Evolutionary conservation across 2,888 invertebrate species (phyloP), one percentile per base, ranked within the genome.

Genomic region (Cantharis rustica): DNA sequence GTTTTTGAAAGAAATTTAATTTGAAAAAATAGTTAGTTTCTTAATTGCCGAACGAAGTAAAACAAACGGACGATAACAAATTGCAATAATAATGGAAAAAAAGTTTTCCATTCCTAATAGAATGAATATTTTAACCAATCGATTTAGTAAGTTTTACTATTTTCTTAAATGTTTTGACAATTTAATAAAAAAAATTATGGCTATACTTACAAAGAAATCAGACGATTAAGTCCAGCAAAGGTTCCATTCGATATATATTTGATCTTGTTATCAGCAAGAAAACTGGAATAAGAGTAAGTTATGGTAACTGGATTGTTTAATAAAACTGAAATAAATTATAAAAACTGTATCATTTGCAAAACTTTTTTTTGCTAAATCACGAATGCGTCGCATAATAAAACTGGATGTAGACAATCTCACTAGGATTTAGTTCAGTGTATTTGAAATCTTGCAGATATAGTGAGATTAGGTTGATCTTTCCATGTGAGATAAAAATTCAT

Each of bases 221-320:
- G 85, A 70, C 86, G 84, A 63, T 85, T 83, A 17, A 91, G 83
- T 80, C 89, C 88, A 69, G 85, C 86, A 80, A 91, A 91, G n/a
- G 89, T 89, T 61, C 86, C 86, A 16, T 87, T 87, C 61, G 85
- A 84, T 68, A 91, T 82, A 62, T 85, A 82, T 10, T 83, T 82
- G 69, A 91, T 84, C 16, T 85, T 84, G 84, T 91, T 91, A 76
- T 89, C 88, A 2, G 91, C 89, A 69, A 91, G 81, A 83, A 89
- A 90, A 81, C 91, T 91, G 86, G 5, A 86, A 87, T 70, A 75
- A 77, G 72, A 80, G 71, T 16, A 66, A 9, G 10, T 69, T 31
- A 20, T 47, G 16, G 10, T 47, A 47, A 47, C 47, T 47, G 47
- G 47, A 47, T 47, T 47, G 47, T 47, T 47, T 47, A 47, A 47